Evolutionary conservation across 2,888 invertebrate species (phyloP), one percentile per base, ranked within the genome.

Genomic region (Amiota minor): DNA sequence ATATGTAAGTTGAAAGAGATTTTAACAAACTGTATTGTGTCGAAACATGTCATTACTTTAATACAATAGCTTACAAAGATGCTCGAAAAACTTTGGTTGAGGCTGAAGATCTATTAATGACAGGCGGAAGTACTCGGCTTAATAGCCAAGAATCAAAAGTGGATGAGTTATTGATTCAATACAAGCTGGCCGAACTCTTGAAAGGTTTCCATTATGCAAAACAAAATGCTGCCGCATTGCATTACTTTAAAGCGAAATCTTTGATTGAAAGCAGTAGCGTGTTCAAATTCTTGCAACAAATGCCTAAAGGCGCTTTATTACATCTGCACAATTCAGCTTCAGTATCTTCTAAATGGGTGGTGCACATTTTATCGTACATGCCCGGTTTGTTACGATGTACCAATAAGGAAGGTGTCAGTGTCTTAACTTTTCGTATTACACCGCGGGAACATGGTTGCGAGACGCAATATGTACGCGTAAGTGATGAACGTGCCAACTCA

Each of bases 281-380:
- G 0, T 93, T 91, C 77, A 81, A 91, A 68, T 89, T 93, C 6
- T 90, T 94, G 6, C 88, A 90, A 70, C 87, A 88, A 72, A 89
- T 94, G 88, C 93, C 94, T 0, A 94, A 90, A 59, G 89, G 93
- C 2, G 91, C 91, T 0, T 89, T 91, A 0, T 87, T 93, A 0
- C 93, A 93, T 80, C 86, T 89, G 0, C 93, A 93, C 79, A 90
- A 91, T 71, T 87, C 91, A 0, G 91, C 92, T 0, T 85, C 90
- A 0, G 91, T 90, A 0, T 91, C 91, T 0, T 87, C 90, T 0
- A 91, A 91, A 45, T 93, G 90, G 85, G 80, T 92, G 6, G 89
- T 91, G 0, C 78, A 88, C 1, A 91, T 92, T 70, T 80, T 93
- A 55, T 92, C 92, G 0, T 91, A 91, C 74, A 89, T 90, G 84